Evolutionary conservation across 2,888 invertebrate genomes (phyloP), one percentile per base, ranked within the genome.

Genomic region (Colletes collaris): DNA sequence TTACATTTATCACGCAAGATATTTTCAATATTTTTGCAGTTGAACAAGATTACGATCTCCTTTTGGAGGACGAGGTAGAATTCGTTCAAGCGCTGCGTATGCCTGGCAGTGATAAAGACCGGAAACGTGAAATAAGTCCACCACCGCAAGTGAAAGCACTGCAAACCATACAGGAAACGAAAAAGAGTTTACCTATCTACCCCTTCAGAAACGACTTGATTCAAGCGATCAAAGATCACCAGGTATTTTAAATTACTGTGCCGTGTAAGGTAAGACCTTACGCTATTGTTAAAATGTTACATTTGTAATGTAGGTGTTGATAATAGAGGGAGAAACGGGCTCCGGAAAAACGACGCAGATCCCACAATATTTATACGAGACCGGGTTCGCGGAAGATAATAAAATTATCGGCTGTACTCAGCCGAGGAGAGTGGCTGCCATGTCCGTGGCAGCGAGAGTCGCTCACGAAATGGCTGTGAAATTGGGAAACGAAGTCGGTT

Each of bases 311-410:
- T 98, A 96, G 94, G 95, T 98, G 83, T 94, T 99, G 37, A 99
- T 99, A 87, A 97, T 99, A 80, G 99, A 99, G 94, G 99, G 99
- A 70, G 99, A 99, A 94, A 99, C 99, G 6, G 99, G 99, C 0
- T 99, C 98, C 11, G 99, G 99, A 4, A 99, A 99, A 95, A 99
- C 99, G 0, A 99, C 99, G 8, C 99, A 99, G 94, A 98, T 99
- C 86, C 99, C 99, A 0, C 99, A 99, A 93, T 99, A 99, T 93
- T 94, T 99, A 10, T 96, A 98, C 92, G 99, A 99, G 91, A 97
- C 98, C 62, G 99, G 98, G 3, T 98, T 97, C 89, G 97, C 97
- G 1, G 94, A 95, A 66, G 96, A 96, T 90, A 96, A 95, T 52
- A 98, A 97, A 94, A 96, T 97, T 93, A 97, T 99, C 89, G 99